These are phyloP conservation scores for Valencia hispanica DNA, from an alignment of 2,797 vertebrate species.

Conservation along the genomic window DNA sequence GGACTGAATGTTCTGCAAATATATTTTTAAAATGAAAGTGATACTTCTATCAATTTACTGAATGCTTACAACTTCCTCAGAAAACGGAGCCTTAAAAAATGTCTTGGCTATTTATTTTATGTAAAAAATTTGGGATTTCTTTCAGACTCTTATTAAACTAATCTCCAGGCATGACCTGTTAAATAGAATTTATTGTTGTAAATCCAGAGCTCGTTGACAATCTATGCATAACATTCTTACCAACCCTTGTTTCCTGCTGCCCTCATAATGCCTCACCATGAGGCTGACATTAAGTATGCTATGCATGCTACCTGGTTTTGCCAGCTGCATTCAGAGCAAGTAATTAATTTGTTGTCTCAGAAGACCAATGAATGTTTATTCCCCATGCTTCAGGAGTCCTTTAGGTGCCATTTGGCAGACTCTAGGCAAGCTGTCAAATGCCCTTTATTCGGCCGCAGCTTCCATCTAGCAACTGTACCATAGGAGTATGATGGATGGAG, in stretches of 20 bases:
- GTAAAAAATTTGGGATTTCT: background rate
- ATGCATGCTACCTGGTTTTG: conserved; percentile 4
- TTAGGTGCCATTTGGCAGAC: conserved; percentile 68
- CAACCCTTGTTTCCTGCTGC: background rate
- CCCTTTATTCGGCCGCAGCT: conserved; percentile 61
- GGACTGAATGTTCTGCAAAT: no score
- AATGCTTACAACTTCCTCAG: background rate
- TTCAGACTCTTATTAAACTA: background rate
- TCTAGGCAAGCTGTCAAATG: conserved; percentile 62
- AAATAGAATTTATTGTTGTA: background rate
- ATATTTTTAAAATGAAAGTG: no score
- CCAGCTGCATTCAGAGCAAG: conserved; percentile 36
- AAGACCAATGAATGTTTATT: conserved; percentile 39
- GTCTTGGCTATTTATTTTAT: background rate
- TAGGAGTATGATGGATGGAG: conserved; percentile 56
- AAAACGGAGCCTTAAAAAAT: background rate
- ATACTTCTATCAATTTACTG: no score
- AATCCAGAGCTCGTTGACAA: conserved; percentile 14
- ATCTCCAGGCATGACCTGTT: conserved; percentile 2
- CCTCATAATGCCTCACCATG: background rate
- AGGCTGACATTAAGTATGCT: conserved; percentile 16
- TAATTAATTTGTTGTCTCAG: conserved; percentile 28
- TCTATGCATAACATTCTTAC: background rate
- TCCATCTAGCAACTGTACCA: conserved; percentile 41
- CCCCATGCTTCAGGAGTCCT: conserved; percentile 39